phyloP scores from a whole-genome alignment of 1,140 invertebrate genomes.

The Chrysopa pallens region DNA sequence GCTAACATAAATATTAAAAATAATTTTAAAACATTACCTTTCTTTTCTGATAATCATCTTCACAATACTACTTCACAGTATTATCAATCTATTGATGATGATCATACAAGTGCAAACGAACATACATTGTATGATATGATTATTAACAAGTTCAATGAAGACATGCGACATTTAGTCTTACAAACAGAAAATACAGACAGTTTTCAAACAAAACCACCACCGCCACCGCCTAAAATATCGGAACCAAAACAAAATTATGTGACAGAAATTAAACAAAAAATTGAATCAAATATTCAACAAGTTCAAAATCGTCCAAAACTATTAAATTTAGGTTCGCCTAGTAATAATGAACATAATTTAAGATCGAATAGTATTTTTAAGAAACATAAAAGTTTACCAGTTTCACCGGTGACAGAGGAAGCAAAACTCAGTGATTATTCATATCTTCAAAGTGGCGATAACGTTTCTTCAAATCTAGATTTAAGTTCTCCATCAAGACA shows the following conservation, averaged over 20 bases:
- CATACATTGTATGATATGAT: background rate
- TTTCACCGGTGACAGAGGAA: conserved; percentile 46
- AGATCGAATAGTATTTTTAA: conserved; percentile 39
- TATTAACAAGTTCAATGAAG: background rate
- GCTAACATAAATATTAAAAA: background rate
- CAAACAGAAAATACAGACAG: background rate
- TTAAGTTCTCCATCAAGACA: conserved; percentile 18
- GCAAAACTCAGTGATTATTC: conserved; percentile 13
- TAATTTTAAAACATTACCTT: background rate
- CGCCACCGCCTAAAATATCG: no score
- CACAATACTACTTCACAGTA: background rate
- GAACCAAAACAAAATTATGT: no score
- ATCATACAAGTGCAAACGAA: no score
- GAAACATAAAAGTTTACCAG: conserved; percentile 46
- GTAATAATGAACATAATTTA: no score
- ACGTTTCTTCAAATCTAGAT: conserved; percentile 9
- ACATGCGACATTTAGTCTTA: background rate
- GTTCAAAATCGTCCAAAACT: no score
- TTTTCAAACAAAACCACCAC: background rate
- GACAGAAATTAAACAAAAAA: no score
- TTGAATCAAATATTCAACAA: no score
- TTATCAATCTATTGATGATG: no score
- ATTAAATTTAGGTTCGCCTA: no score
- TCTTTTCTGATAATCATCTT: background rate
- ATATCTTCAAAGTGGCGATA: background rate